Evolutionary conservation across 2,797 vertebrate genomes (phyloP).

Genomic region (Tragopan temminckii): DNA sequence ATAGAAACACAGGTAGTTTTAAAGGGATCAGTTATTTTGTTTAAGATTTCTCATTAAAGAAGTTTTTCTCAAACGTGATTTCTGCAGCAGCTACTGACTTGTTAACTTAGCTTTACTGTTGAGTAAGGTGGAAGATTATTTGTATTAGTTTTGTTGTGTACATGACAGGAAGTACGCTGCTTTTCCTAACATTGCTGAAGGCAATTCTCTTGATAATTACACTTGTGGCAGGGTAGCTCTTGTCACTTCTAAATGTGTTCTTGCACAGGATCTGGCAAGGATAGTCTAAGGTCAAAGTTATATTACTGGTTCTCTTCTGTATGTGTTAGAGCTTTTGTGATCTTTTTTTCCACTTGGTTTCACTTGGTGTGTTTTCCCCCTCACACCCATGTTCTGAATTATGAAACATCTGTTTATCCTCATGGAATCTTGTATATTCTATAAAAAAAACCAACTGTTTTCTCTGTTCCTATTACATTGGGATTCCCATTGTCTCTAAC

Average conservation of each 20-base stretch:
- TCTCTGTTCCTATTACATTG: neutral
- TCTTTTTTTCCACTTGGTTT: neutral
- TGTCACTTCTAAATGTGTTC: neutral
- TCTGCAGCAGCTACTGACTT: neutral
- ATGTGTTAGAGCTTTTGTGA: neutral
- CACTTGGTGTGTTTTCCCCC: accelerated
- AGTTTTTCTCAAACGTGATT: neutral
- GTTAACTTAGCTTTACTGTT: neutral
- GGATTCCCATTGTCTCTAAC: neutral
- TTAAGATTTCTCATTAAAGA: neutral
- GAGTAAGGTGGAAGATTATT: neutral
- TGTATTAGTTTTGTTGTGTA: neutral
- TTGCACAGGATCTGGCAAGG: neutral
- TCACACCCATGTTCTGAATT: neutral
- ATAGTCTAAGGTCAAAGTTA: neutral
- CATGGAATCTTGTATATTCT: neutral
- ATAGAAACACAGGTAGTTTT: neutral
- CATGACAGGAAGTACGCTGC: accelerated
- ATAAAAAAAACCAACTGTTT: neutral
- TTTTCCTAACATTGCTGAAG: neutral
- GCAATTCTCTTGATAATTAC: neutral
- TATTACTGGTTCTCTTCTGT: neutral
- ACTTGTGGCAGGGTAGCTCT: neutral
- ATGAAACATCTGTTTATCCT: neutral
- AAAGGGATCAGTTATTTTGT: neutral